Percentiles rank a stretch among this genome's conserved stretches.
phyloP scores from a whole-genome alignment of 1,140 invertebrate genomes.

The Plectrocnemia conspersa region DNA sequence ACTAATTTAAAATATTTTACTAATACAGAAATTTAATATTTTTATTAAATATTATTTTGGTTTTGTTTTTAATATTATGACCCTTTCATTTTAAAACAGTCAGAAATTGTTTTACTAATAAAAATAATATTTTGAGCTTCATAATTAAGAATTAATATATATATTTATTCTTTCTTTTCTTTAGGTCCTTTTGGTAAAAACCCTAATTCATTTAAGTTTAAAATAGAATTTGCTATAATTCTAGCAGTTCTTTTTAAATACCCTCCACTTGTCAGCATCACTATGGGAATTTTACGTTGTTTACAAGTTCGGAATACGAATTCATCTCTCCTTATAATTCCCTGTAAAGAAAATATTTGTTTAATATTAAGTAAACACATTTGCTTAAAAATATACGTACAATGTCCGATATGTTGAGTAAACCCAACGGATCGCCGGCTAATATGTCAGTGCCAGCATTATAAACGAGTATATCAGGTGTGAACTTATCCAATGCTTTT shows the following conservation, averaged over 20 bases:
- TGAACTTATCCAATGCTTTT: constrained; percentile 66
- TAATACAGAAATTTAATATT: too few relatives aligned
- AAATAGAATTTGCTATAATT: constrained; percentile 77
- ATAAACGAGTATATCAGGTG: constrained; percentile 76
- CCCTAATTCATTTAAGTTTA: constrained; percentile 59
- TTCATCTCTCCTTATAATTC: constrained; percentile 77
- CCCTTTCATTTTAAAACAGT: too few relatives aligned
- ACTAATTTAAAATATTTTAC: too few relatives aligned
- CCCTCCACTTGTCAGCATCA: constrained; percentile 86
- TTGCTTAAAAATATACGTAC: constrained; percentile 40
- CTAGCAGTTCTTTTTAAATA: constrained; percentile 70
- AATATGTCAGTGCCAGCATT: constrained; percentile 86
- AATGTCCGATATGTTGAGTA: constrained; percentile 59
- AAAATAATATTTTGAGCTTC: too few relatives aligned
- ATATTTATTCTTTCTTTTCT: background rate
- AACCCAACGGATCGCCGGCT: constrained; percentile 70
- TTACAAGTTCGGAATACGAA: constrained; percentile 72
- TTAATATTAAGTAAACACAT: constrained; percentile 2
- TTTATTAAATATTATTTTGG: too few relatives aligned
- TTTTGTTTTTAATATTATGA: too few relatives aligned
- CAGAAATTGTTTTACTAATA: too few relatives aligned
- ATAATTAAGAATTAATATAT: too few relatives aligned
- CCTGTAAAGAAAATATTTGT: constrained; percentile 49
- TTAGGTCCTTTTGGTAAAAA: constrained; percentile 16
- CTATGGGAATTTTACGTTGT: constrained; percentile 65